Evolutionary conservation across 2,888 invertebrate genomes (phyloP).

Genomic region (Halictus quadricinctus): DNA sequence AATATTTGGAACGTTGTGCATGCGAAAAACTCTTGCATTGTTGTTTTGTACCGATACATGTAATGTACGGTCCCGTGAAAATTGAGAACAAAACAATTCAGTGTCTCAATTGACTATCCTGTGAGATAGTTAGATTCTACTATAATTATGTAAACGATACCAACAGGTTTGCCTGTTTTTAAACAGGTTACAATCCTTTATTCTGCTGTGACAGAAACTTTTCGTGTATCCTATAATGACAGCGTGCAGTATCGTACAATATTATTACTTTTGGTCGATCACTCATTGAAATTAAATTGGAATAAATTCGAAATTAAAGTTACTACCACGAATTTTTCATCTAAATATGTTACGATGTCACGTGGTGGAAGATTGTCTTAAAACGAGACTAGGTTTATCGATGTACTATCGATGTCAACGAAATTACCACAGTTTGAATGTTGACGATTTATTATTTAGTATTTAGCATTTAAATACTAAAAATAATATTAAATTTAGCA

Average conservation of each 20-base stretch:
- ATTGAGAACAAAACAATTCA: neutral
- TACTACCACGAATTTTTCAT: neutral
- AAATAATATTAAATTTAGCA: neutral
- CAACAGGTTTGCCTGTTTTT: neutral
- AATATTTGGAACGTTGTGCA: conserved; percentile 28
- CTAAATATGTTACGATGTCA: neutral
- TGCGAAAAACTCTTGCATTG: conserved; percentile 25
- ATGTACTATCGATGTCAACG: no score
- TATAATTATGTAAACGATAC: neutral
- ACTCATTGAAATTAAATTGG: neutral
- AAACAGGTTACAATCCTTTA: neutral
- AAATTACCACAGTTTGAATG: no score
- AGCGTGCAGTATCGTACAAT: neutral
- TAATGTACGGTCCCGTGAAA: neutral
- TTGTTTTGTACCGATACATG: neutral
- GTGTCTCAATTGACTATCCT: neutral
- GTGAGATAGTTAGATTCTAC: neutral
- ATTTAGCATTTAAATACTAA: no score
- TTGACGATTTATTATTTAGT: neutral
- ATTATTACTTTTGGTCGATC: neutral
- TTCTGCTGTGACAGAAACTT: neutral
- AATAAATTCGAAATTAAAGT: neutral
- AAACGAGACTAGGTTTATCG: no score
- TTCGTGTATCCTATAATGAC: neutral
- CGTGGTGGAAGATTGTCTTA: no score